Evolutionary conservation across 30 jellyfish, hydroid and myxozoan species (phyloP).

Genomic region (Aurelia aurita complex sp. Pacific): DNA sequence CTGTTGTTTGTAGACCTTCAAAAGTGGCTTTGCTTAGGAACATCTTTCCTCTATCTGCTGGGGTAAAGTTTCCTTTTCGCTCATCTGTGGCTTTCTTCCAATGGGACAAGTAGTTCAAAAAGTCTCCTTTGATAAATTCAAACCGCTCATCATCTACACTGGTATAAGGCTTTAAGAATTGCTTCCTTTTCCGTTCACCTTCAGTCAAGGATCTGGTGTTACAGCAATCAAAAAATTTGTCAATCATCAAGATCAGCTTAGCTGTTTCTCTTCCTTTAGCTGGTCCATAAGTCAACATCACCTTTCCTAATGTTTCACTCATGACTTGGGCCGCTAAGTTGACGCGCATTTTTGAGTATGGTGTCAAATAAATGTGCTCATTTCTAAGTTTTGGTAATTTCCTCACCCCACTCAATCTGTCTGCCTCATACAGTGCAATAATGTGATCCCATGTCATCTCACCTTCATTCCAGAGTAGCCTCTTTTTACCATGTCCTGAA

Average conservation of each 20-base stretch:
- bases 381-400: conserved; percentile 25
- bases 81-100: conserved; percentile 37
- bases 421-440: conserved; percentile 6
- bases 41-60: conserved; percentile 34
- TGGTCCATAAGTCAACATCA: conserved; percentile 36
- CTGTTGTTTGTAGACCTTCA: conserved; percentile 58
- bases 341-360: conserved; percentile 20
- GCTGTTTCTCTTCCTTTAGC: conserved; percentile 33
- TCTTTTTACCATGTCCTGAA: conserved; percentile 32
- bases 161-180: conserved; percentile 54
- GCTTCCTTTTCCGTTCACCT: conserved; percentile 37
- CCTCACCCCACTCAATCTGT: conserved; percentile 39
- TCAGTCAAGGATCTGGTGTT: conserved; percentile 32
- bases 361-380: conserved; percentile 24
- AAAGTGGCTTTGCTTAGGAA: conserved; percentile 51
- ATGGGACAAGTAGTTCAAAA: conserved; percentile 29
- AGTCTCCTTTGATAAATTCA: conserved; percentile 48
- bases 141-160: conserved; percentile 55
- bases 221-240: conserved; percentile 6
- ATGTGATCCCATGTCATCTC: conserved; percentile 38
- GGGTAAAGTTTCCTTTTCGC: conserved; percentile 27
- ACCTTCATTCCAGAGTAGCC: conserved; percentile 34
- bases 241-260: conserved; percentile 38
- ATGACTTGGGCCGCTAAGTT: conserved; percentile 59
- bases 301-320: conserved; percentile 58